These are phyloP conservation scores for Hemibagrus guttatus DNA, from an alignment of 2,797 vertebrate genomes.

Conservation along the genomic window DNA sequence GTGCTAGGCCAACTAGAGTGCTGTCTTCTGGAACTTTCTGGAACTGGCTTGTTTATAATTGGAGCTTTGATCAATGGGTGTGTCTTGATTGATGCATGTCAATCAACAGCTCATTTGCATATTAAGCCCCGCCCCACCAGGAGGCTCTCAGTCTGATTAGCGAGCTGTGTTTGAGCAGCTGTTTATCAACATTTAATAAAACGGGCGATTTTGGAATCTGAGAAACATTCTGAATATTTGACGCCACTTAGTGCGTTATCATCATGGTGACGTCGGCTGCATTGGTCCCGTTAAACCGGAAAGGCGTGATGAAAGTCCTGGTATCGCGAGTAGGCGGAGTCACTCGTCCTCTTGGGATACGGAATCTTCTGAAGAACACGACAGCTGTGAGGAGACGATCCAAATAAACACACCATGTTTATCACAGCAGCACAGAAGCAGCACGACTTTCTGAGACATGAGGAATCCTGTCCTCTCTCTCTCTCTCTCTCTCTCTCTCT, in stretches of 20 bases:
- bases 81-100: background rate
- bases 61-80: background rate
- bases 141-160: background rate
- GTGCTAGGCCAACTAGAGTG: background rate
- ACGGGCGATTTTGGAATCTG: background rate
- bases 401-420: too few species aligned
- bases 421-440: too few species aligned
- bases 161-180: background rate
- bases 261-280: conserved; percentile 60
- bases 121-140: background rate
- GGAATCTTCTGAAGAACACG: conserved; percentile 71
- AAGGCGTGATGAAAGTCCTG: conserved; percentile 54
- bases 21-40: background rate
- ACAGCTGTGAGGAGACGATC: conserved; percentile 75
- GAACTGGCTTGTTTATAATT: background rate
- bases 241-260: conserved; percentile 57
- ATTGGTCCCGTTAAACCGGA: conserved; percentile 73
- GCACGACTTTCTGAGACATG: too few species aligned
- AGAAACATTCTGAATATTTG: background rate
- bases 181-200: background rate
- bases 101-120: background rate
- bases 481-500: conserved; percentile 63
- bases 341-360: conserved; percentile 69
- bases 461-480: too few species aligned
- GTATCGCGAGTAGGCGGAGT: conserved; percentile 74